Percentiles rank a stretch among this genome's conserved stretches.
Evolutionary conservation across 2,113 vertebrate genomes (phyloP).

Genomic region (Thalassarche chlororhynchos): DNA sequence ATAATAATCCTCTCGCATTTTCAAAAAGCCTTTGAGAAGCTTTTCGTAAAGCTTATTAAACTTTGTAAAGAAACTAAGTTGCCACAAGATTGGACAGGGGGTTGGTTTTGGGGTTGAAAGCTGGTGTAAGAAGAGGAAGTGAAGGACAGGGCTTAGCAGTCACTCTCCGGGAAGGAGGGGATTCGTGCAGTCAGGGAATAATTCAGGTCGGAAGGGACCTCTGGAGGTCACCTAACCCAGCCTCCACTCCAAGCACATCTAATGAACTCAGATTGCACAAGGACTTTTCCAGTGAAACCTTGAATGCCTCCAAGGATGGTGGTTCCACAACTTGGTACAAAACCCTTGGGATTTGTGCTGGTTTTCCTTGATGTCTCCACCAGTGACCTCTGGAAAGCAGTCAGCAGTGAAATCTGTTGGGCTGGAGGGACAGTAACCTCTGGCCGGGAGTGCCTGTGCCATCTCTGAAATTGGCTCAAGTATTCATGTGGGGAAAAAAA

Average conservation of each 20-base stretch:
- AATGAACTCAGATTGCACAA: not conserved
- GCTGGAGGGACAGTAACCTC: not conserved
- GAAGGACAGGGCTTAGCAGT: not conserved
- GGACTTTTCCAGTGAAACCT: not conserved
- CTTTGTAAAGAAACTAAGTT: conserved; percentile 3
- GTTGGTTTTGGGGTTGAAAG: not conserved
- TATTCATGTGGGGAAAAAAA: not conserved
- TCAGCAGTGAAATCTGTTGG: not conserved
- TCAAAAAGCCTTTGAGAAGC: conserved; percentile 36
- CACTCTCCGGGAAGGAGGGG: not conserved
- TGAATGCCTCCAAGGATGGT: not conserved
- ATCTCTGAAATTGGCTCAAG: not conserved
- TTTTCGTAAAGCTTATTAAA: conserved; percentile 52
- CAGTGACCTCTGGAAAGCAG: not conserved
- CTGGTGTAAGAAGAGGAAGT: conserved; percentile 31
- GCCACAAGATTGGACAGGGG: not conserved
- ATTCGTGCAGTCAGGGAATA: not conserved
- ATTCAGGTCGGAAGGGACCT: not conserved
- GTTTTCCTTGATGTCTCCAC: not conserved
- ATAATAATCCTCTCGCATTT: conserved; percentile 32
- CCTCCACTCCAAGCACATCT: not conserved
- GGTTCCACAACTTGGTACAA: not conserved
- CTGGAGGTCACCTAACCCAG: not conserved
- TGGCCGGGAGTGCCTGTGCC: accelerated
- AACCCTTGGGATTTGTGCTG: not conserved